A percentile compares a stretch with the other conserved stretches of the same genome.
Evolutionary conservation across 2,113 vertebrate species (phyloP).

Genomic region (Pithys albifrons): DNA sequence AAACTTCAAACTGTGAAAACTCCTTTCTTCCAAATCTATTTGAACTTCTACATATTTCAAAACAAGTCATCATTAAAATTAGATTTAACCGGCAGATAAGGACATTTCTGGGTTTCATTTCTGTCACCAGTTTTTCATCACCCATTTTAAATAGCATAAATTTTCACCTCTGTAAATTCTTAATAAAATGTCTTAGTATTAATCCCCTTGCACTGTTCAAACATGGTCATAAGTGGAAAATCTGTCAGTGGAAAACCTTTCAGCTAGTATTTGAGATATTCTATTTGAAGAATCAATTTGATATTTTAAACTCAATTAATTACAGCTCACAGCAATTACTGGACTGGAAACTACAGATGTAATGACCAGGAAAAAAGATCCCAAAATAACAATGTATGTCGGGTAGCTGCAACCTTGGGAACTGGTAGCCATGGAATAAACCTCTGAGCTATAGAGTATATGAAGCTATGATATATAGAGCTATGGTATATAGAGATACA

Average conservation of each 20-base stretch:
- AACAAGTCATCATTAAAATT: conserved; percentile 13
- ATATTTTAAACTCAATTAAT: background rate
- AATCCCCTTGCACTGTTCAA: background rate
- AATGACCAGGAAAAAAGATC: background rate
- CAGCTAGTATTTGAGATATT: background rate
- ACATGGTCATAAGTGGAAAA: background rate
- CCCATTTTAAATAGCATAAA: background rate
- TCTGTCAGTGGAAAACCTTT: background rate
- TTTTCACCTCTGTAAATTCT: background rate
- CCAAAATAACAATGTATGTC: background rate
- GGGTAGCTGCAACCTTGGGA: background rate
- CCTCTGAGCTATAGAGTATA: background rate
- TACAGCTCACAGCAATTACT: background rate
- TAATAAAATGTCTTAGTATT: background rate
- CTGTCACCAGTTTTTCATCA: background rate
- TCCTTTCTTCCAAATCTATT: conserved; percentile 4
- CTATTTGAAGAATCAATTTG: background rate
- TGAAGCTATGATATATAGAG: background rate
- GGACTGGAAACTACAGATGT: background rate
- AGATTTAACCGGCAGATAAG: background rate
- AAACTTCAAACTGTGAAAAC: background rate
- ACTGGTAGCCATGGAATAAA: background rate
- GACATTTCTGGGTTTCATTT: conserved; percentile 28
- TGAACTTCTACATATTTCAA: conserved; percentile 15
- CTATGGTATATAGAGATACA: background rate